These are phyloP conservation scores for Pseudochromis fuscus DNA, from an alignment of 2,797 vertebrate genomes.

Conservation along the genomic window DNA sequence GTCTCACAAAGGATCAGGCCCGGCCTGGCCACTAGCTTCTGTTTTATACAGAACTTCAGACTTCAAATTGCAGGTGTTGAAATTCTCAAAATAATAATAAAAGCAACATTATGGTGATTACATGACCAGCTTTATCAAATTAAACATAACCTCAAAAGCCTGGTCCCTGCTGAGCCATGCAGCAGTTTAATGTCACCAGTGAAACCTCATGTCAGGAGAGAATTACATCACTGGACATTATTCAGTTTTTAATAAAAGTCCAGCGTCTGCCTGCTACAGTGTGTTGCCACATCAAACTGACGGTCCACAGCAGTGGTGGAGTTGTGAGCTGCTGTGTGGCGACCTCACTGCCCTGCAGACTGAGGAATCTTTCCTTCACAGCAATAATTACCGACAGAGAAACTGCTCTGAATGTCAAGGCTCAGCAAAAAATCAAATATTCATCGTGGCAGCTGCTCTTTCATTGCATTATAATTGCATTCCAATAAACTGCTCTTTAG, in stretches of 20 bases:
- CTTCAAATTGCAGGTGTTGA: too few species aligned
- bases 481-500: constrained; percentile 42
- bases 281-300: not conserved
- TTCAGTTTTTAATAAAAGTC: not conserved
- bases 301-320: constrained; percentile 2
- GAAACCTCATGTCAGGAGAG: not conserved
- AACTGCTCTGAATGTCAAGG: constrained; percentile 29
- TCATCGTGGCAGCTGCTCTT: constrained; percentile 11
- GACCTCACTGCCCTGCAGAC: constrained; percentile 7
- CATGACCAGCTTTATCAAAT: not conserved
- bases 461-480: constrained; percentile 37
- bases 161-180: not conserved
- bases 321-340: not conserved
- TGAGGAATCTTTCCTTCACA: constrained; percentile 12
- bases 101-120: not conserved
- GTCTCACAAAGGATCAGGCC: too few species aligned
- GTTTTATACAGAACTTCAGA: too few species aligned
- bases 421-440: constrained; percentile 36
- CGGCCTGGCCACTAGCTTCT: too few species aligned
- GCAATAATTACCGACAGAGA: constrained; percentile 29
- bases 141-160: not conserved
- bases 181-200: not conserved
- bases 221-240: constrained; percentile 2
- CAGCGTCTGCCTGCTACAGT: not conserved
- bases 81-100: not conserved